A percentile compares a stretch with the other conserved stretches of the same genome.
phyloP scores from a whole-genome alignment of 2,113 vertebrate genomes.

The Pterocles gutturalis region DNA sequence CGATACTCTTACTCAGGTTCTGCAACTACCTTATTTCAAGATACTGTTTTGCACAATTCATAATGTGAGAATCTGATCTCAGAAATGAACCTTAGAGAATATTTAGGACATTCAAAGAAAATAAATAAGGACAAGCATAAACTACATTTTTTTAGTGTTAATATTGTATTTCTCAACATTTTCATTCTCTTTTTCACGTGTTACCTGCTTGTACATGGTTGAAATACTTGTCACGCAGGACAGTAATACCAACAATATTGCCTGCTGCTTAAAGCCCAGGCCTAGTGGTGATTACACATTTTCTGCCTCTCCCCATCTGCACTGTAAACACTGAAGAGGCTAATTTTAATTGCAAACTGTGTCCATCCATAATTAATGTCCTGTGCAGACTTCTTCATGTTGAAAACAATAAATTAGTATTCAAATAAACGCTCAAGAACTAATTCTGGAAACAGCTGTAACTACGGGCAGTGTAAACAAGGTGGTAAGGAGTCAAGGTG shows the following conservation, averaged over 20 bases:
- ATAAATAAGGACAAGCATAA: background rate
- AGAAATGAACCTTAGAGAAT: constrained; percentile 39
- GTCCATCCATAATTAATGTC: background rate
- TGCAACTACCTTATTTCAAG: background rate
- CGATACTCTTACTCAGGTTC: background rate
- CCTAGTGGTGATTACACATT: background rate
- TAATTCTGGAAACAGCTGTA: background rate
- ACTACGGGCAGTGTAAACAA: background rate
- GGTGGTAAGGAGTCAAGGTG: background rate
- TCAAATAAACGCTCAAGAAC: constrained; percentile 20
- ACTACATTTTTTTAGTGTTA: background rate
- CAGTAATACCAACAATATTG: background rate
- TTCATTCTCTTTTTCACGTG: background rate
- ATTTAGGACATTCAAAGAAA: constrained; percentile 17
- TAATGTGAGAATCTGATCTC: background rate
- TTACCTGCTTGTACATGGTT: background rate
- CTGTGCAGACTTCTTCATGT: background rate
- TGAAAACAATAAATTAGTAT: constrained; percentile 12
- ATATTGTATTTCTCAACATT: background rate
- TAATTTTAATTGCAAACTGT: constrained; percentile 1
- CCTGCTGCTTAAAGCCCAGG: background rate
- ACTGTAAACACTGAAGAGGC: background rate
- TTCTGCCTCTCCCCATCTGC: background rate
- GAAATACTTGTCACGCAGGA: constrained; percentile 7
- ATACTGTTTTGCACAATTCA: background rate